phyloP scores from a whole-genome alignment of 2,888 invertebrate genomes.

The Portevinia maculata region DNA sequence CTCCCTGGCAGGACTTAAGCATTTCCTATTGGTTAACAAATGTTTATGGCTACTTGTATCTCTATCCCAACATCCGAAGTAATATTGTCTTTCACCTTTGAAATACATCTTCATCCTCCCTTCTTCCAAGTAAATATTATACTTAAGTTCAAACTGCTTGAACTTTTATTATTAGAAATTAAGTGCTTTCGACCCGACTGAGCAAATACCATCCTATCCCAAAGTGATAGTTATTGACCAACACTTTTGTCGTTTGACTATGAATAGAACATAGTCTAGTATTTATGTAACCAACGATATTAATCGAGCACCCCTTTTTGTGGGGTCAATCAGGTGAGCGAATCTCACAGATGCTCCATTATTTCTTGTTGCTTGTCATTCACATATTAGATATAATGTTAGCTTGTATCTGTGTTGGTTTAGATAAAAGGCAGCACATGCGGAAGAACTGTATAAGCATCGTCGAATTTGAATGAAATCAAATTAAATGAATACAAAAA shows the following conservation, averaged over 20 bases:
- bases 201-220: conserved; percentile 35
- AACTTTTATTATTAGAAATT: conserved; percentile 56
- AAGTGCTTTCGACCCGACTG: conserved; percentile 10
- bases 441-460: conserved; percentile 4
- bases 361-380: conserved; percentile 50
- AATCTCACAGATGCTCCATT: conserved; percentile 47
- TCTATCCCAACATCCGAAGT: neutral
- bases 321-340: conserved; percentile 58
- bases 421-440: conserved; percentile 14
- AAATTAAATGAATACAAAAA: no score
- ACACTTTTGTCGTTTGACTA: conserved; percentile 31
- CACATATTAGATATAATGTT: conserved; percentile 29
- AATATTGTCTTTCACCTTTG: conserved; percentile 4
- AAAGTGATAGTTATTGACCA: conserved; percentile 15
- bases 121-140: conserved; percentile 1
- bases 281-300: conserved; percentile 42
- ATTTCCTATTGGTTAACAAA: no score
- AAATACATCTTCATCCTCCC: neutral
- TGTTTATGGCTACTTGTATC: neutral
- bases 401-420: neutral
- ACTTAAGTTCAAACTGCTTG: conserved; percentile 29
- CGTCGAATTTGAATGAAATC: conserved; percentile 14
- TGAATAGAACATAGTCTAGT: conserved; percentile 58
- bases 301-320: conserved; percentile 45
- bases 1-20: no score